A percentile compares a stretch with the other conserved stretches of the same genome.
Evolutionary conservation across 2,113 vertebrate species (phyloP).

Genomic region (Drymodes brunneopygia): DNA sequence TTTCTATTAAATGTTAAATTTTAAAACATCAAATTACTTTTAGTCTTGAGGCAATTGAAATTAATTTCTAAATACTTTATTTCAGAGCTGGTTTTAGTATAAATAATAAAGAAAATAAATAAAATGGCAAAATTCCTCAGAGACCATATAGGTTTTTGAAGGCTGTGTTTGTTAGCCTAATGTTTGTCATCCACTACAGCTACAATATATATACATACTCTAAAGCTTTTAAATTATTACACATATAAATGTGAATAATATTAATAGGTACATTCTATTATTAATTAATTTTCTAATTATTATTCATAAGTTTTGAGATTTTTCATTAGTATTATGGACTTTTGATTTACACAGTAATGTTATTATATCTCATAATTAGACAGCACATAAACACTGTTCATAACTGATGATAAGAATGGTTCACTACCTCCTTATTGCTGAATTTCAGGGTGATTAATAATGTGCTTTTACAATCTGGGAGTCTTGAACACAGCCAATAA

Average conservation of each 20-base stretch:
- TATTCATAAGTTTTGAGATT: constrained; percentile 8
- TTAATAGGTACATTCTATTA: neutral
- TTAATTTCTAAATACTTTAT: constrained; percentile 19
- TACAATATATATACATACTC: neutral
- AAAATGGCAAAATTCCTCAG: neutral
- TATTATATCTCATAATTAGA: constrained; percentile 29
- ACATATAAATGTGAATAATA: constrained; percentile 13
- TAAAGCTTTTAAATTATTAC: constrained; percentile 44
- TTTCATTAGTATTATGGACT: constrained; percentile 49
- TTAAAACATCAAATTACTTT: neutral
- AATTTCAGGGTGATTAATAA: constrained; percentile 15
- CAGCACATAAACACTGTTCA: neutral
- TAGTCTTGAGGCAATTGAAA: neutral
- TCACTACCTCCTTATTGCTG: neutral
- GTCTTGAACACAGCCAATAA: neutral
- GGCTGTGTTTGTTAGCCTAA: neutral
- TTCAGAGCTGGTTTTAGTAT: neutral
- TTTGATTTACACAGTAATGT: constrained; percentile 47
- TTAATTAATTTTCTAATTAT: constrained; percentile 47
- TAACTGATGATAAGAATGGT: neutral
- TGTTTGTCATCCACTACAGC: neutral
- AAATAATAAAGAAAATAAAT: neutral
- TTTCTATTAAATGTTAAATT: neutral
- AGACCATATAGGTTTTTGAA: neutral
- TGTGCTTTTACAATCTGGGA: neutral